These are phyloP conservation scores for Anorthoa munda DNA, from an alignment of 2,888 invertebrate genomes.

Conservation along the genomic window DNA sequence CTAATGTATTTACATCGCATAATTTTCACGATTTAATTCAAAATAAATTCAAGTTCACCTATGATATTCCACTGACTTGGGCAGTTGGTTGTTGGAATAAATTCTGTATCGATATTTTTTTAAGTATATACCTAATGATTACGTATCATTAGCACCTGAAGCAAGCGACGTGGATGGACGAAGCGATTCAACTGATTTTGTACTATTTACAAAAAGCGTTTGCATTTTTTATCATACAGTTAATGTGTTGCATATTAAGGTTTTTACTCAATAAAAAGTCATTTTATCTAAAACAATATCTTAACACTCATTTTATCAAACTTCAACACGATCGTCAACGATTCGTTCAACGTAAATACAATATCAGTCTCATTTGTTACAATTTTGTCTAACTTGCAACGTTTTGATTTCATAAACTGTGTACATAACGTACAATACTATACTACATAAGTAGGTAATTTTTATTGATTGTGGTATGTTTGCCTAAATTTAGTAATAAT, in stretches of 20 bases:
- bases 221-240: conserved; percentile 26
- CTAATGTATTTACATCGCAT: conserved; percentile 85
- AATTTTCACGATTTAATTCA: conserved; percentile 72
- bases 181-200: conserved; percentile 75
- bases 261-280: conserved; percentile 47
- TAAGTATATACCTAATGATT: conserved; percentile 54
- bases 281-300: conserved; percentile 58
- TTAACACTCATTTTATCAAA: conserved; percentile 68
- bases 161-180: conserved; percentile 83
- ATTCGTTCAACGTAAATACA: conserved; percentile 80
- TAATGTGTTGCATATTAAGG: conserved; percentile 42
- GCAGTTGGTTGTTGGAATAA: conserved; percentile 66
- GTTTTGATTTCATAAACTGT: conserved; percentile 55
- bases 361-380: conserved; percentile 85
- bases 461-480: conserved; percentile 56
- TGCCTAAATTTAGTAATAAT: conserved; percentile 72
- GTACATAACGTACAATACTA: conserved; percentile 37
- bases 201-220: conserved; percentile 72
- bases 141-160: conserved; percentile 78
- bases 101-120: conserved; percentile 58
- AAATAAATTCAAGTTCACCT: conserved; percentile 65
- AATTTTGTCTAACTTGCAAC: conserved; percentile 74
- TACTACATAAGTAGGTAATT: conserved; percentile 31
- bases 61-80: conserved; percentile 68
- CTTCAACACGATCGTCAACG: conserved; percentile 69